Percentiles rank a stretch among this genome's conserved stretches.
These are phyloP conservation scores for Chrosomus eos DNA, from an alignment of 2,797 vertebrate genomes.

Conservation along the genomic window DNA sequence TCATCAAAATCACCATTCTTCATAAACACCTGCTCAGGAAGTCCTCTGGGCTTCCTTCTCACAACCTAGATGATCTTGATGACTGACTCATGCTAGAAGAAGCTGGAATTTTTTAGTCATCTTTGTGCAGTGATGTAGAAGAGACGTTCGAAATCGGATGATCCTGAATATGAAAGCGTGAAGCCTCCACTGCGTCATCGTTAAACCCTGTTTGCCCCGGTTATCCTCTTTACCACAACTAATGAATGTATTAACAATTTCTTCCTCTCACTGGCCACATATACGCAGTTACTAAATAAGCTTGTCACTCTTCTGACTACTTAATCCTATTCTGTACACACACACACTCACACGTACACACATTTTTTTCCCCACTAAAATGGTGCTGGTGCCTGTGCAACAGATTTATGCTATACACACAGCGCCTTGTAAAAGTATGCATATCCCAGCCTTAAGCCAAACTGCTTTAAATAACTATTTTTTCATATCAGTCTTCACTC, in stretches of 20 bases:
- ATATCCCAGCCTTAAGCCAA: not conserved
- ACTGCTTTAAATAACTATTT: too few relatives aligned
- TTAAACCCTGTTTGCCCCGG: constrained; percentile 3
- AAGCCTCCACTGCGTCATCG: constrained; percentile 36
- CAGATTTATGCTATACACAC: not conserved
- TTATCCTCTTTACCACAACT: constrained; percentile 31
- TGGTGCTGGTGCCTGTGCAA: not conserved
- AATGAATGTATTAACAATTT: constrained; percentile 27
- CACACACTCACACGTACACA: not conserved
- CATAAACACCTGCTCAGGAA: constrained; percentile 75
- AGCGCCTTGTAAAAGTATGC: not conserved
- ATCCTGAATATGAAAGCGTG: constrained; percentile 61
- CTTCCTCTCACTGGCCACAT: constrained; percentile 12
- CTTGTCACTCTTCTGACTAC: constrained; percentile 20
- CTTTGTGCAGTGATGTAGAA: constrained; percentile 21
- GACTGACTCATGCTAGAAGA: constrained; percentile 52
- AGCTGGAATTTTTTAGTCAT: constrained; percentile 43
- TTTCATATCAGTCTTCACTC: too few relatives aligned
- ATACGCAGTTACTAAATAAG: constrained; percentile 6
- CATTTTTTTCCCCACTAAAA: not conserved
- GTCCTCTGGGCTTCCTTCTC: constrained; percentile 74
- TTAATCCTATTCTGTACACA: constrained; percentile 22
- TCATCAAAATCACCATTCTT: constrained; percentile 75
- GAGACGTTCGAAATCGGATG: constrained; percentile 38
- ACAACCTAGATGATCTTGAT: constrained; percentile 58